Evolutionary conservation across 2,888 invertebrate genomes (phyloP).

Genomic region (Lamellibrachia columna): DNA sequence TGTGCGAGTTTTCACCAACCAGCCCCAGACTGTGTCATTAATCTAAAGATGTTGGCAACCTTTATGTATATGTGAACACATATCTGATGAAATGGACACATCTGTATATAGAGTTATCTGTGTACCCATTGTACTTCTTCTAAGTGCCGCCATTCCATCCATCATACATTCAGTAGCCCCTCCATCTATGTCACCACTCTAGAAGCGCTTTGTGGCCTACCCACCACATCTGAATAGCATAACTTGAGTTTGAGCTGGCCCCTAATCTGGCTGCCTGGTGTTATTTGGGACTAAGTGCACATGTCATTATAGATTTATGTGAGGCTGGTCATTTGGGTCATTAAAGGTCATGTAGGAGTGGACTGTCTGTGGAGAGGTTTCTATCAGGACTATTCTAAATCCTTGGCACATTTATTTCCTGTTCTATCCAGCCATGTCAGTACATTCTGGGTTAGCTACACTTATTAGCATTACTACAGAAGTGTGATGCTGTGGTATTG

Average conservation of each 20-base stretch:
- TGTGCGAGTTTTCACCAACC: neutral
- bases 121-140: neutral
- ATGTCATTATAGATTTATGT: neutral
- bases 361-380: neutral
- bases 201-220: neutral
- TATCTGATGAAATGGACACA: neutral
- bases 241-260: neutral
- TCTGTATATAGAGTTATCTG: neutral
- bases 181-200: neutral
- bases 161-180: neutral
- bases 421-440: neutral
- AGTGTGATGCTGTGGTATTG: neutral
- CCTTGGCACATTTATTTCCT: too few species aligned
- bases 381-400: neutral
- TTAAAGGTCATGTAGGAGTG: neutral
- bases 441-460: neutral
- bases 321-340: neutral
- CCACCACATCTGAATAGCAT: neutral
- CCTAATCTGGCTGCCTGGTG: slow-evolving; percentile 5
- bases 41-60: neutral
- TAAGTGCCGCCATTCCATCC: neutral
- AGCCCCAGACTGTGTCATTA: slow-evolving; percentile 6
- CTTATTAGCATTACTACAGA: neutral
- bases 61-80: neutral
- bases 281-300: neutral